phyloP scores from a whole-genome alignment of 2,113 vertebrate genomes.

The Daubentonia madagascariensis region DNA sequence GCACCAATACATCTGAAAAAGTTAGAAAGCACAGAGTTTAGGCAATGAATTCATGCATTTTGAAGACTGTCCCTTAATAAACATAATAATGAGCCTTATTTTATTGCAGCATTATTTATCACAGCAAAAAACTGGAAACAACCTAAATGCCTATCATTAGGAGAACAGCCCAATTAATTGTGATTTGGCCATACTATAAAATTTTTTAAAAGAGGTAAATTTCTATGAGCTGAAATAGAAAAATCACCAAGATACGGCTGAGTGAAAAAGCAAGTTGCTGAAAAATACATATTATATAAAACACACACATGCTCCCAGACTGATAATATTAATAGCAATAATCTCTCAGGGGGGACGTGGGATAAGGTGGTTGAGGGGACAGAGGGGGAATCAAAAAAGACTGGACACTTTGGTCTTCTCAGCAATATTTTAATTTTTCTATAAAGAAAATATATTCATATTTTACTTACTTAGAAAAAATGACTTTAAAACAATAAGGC shows the following conservation, averaged over 20 bases:
- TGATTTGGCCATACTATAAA: background rate
- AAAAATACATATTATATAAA: background rate
- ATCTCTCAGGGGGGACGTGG: background rate
- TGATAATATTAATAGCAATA: background rate
- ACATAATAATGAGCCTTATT: background rate
- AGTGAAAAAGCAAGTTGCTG: background rate
- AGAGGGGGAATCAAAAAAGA: background rate
- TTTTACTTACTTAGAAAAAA: background rate
- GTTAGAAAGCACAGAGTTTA: background rate
- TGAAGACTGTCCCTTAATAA: conserved; percentile 20
- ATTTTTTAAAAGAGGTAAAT: background rate
- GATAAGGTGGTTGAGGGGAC: background rate
- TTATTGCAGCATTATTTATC: background rate
- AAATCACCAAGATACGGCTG: background rate
- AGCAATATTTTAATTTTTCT: background rate
- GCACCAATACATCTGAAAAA: conserved; percentile 28
- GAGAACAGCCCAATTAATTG: background rate
- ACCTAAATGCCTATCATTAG: background rate
- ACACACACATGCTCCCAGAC: background rate
- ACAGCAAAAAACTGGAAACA: background rate
- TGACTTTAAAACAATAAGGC: background rate
- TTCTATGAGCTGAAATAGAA: background rate
- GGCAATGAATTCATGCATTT: background rate
- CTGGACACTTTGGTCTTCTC: background rate
- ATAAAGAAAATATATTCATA: background rate